A percentile compares a stretch with the other conserved stretches of the same genome.
These are phyloP conservation scores for Chloroceryle inda DNA, from an alignment of 2,797 vertebrate species.

Conservation along the genomic window DNA sequence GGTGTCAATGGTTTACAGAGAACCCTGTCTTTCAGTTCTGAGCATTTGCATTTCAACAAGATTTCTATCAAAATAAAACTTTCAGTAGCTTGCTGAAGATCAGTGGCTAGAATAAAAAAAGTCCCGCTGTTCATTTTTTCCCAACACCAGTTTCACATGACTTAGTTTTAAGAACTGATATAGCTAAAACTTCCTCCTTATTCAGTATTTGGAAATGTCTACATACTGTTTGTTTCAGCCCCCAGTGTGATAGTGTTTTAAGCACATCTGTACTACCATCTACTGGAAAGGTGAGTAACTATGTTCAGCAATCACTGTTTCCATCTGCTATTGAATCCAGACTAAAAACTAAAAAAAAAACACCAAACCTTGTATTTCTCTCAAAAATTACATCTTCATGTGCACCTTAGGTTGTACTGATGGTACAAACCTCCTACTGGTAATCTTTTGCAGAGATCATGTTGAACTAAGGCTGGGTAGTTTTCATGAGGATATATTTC, in stretches of 20 bases:
- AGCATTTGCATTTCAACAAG: conserved; percentile 22
- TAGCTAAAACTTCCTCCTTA: neutral
- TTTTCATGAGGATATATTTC: neutral
- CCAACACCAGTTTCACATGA: neutral
- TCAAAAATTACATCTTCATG: neutral
- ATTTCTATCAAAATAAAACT: conserved; percentile 33
- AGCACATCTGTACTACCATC: conserved; percentile 83
- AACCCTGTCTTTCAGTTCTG: neutral
- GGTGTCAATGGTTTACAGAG: neutral
- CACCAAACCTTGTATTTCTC: neutral
- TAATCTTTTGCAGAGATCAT: conserved; percentile 16
- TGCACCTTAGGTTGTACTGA: neutral
- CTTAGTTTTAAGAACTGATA: conserved; percentile 24
- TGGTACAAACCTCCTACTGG: neutral
- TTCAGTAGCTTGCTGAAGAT: conserved; percentile 8
- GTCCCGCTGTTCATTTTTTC: neutral
- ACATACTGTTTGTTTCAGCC: conserved; percentile 34
- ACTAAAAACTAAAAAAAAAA: neutral
- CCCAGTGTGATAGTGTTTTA: conserved; percentile 52
- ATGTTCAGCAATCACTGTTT: conserved; percentile 50
- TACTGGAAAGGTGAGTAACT: conserved; percentile 82
- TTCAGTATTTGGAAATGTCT: conserved; percentile 35
- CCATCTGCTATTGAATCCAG: neutral
- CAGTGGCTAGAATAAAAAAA: neutral
- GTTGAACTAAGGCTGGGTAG: neutral